Evolutionary conservation across 2,888 invertebrate species (phyloP).

Genomic region (Junonia oenone): DNA sequence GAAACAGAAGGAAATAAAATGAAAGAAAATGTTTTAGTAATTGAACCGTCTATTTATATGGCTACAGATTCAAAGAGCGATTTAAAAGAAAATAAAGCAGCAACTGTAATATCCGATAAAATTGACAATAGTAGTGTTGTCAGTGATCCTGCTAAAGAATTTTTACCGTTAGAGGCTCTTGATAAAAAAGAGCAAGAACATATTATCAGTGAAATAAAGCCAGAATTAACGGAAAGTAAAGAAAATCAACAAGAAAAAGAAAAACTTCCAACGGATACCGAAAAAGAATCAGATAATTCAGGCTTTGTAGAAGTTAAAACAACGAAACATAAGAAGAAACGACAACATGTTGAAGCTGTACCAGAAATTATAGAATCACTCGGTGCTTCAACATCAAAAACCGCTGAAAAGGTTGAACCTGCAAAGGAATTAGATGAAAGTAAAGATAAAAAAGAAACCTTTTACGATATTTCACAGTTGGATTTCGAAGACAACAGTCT

Average conservation of each 20-base stretch:
- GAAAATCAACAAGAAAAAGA: background rate
- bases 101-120: background rate
- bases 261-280: background rate
- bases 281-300: constrained; percentile 30
- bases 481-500: constrained; percentile 27
- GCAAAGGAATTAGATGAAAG: background rate
- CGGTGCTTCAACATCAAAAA: background rate
- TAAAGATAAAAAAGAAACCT: constrained; percentile 3
- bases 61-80: background rate
- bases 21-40: background rate
- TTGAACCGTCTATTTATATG: background rate
- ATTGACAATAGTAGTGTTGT: background rate
- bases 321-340: constrained; percentile 44
- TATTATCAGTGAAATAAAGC: background rate
- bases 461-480: background rate
- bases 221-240: background rate
- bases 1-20: background rate
- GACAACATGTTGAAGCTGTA: constrained; percentile 14
- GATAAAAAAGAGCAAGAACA: background rate
- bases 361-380: background rate
- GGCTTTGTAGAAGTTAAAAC: constrained; percentile 30
- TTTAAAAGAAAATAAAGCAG: background rate
- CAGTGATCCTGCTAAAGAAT: background rate
- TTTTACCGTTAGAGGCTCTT: background rate
- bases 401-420: background rate